phyloP scores from a whole-genome alignment of 2,888 invertebrate species.

The Lithophane leautieri region DNA sequence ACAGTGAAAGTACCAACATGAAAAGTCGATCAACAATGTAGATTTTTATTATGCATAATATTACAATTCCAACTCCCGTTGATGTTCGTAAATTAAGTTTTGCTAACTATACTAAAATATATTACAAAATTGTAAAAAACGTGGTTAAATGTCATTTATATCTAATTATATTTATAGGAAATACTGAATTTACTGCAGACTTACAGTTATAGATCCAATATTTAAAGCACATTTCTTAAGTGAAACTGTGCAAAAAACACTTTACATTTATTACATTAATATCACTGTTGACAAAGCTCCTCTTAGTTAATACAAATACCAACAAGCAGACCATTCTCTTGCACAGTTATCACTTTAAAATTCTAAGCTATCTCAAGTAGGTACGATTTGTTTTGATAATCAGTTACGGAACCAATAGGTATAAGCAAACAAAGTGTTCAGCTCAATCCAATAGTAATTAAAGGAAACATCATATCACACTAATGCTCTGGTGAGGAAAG shows the following conservation, averaged over 20 bases:
- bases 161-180: conserved; percentile 86
- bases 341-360: conserved; percentile 86
- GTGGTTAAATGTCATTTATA: conserved; percentile 82
- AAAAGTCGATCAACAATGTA: conserved; percentile 60
- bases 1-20: conserved; percentile 77
- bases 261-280: conserved; percentile 80
- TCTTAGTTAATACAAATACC: conserved; percentile 75
- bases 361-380: conserved; percentile 69
- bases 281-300: conserved; percentile 86
- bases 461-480: conserved; percentile 58
- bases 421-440: conserved; percentile 62
- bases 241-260: conserved; percentile 86
- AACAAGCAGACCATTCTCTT: conserved; percentile 79
- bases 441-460: conserved; percentile 57
- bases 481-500: conserved; percentile 70
- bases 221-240: conserved; percentile 81
- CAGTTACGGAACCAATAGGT: conserved; percentile 67
- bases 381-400: conserved; percentile 65
- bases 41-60: conserved; percentile 74
- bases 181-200: conserved; percentile 85
- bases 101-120: conserved; percentile 87
- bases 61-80: conserved; percentile 79
- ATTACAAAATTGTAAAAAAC: conserved; percentile 87
- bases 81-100: conserved; percentile 82
- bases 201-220: conserved; percentile 78